Base-by-base conservation (phyloP, 2,888 invertebrate species). In the Cantharis lateralis region DNA sequence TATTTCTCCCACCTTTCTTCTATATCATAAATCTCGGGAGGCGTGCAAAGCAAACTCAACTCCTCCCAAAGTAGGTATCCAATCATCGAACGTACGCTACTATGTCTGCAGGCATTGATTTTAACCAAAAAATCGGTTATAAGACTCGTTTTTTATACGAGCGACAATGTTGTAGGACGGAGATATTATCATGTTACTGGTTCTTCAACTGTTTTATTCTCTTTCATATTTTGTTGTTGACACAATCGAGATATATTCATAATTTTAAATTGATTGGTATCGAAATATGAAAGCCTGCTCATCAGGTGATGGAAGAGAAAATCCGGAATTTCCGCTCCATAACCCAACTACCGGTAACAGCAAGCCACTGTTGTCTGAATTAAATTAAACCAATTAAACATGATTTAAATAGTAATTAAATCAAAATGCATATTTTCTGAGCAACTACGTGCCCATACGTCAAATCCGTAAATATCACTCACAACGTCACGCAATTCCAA, bases 21-120 rank as follows among this genome's bases (percentile, higher is more conserved):
- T 71, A 72, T 74, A 68, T 73, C 71, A 76, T 64, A 79, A 77
- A 73, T 78, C 79, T 77, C 77, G 62, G 76, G 77, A 78, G 77
- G 79, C 77, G 79, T 75, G 77, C 66, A 68, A 74, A 66, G 64
- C 32, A 32, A 62, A 61, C 63, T 18, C 64, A 78, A 64, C 77
- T 71, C 75, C 75, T 71, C 77, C 79, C 72, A 63, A 66, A 70
- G 70, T 70, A 69, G 26, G 71, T 70, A 71, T 68, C 80, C 79
- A 80, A 79, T 81, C 74, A 64, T 28, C 15, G 64, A 64, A 77
- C 75, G 70, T 66, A 71, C 63, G 74, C 62, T 75, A 24, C 71
- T 70, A 18, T 71, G 75, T 62, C 72, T 66, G 61, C 68, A 63
- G 76, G 76, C 78, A 78, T 78, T 74, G 78, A 78, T 78, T 78